Evolutionary conservation across 2,888 invertebrate species (phyloP).

Genomic region (Agrochola macilenta): DNA sequence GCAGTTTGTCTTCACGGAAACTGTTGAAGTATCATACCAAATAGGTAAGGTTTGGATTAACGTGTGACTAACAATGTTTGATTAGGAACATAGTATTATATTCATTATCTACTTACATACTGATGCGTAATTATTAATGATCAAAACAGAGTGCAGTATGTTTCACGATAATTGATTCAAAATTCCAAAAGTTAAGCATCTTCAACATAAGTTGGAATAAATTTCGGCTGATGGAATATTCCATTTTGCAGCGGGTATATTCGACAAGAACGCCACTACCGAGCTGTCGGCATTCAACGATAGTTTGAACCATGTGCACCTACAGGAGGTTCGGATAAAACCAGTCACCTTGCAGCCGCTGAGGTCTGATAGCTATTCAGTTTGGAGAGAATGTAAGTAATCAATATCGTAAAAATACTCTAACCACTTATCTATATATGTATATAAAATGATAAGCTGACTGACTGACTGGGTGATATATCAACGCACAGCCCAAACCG

Average conservation of each 20-base stretch:
- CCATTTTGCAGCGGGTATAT: constrained; percentile 79
- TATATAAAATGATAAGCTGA: too few species aligned
- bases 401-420: neutral
- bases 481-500: too few species aligned
- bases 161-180: neutral
- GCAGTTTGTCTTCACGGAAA: constrained; percentile 72
- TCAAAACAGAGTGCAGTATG: neutral
- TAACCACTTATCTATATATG: neutral
- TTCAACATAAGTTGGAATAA: neutral
- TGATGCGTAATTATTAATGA: neutral
- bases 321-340: constrained; percentile 72
- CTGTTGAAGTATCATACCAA: constrained; percentile 75
- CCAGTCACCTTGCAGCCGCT: constrained; percentile 75
- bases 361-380: constrained; percentile 81
- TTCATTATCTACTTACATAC: neutral
- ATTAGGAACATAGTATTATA: too few species aligned
- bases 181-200: neutral
- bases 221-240: constrained; percentile 17
- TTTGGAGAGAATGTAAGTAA: constrained; percentile 83
- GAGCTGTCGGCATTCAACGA: constrained; percentile 82
- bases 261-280: constrained; percentile 72
- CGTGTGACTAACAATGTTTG: neutral
- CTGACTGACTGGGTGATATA: too few species aligned
- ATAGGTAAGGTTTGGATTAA: constrained; percentile 76
- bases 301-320: constrained; percentile 76